phyloP scores from a whole-genome alignment of 1,140 invertebrate species.

The Notospermus geniculatus region DNA sequence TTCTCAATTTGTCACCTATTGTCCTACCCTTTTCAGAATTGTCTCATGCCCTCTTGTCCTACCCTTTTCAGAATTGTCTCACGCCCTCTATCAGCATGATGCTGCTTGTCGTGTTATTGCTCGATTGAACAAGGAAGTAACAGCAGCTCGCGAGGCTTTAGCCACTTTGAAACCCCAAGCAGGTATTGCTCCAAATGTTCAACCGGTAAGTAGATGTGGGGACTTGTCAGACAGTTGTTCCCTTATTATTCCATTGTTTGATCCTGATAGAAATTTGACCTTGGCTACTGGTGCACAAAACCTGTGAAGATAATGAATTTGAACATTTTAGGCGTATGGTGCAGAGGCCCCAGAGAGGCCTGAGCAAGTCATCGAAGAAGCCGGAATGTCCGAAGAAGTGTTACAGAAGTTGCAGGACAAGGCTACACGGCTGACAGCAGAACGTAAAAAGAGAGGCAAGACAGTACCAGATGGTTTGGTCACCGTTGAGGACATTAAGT shows the following conservation, averaged over 20 bases:
- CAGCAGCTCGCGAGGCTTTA: slow-evolving; percentile 93
- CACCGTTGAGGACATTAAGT: slow-evolving; percentile 78
- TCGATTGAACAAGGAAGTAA: slow-evolving; percentile 95
- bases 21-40: slow-evolving; percentile 54
- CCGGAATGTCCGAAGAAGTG: slow-evolving; percentile 74
- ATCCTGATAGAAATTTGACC: slow-evolving; percentile 12
- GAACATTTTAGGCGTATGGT: slow-evolving; percentile 56
- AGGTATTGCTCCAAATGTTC: slow-evolving; percentile 28
- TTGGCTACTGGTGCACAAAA: not conserved
- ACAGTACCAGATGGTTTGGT: slow-evolving; percentile 91
- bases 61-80: slow-evolving; percentile 56
- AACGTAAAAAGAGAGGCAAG: slow-evolving; percentile 90
- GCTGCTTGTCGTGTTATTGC: slow-evolving; percentile 98
- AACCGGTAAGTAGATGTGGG: slow-evolving; percentile 3
- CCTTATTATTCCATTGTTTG: not conserved
- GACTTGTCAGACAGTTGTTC: too few relatives aligned
- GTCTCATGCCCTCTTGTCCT: too few relatives aligned
- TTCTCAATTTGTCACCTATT: too few relatives aligned
- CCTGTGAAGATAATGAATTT: slow-evolving; percentile 8
- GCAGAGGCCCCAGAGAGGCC: slow-evolving; percentile 72
- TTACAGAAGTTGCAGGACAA: slow-evolving; percentile 80
- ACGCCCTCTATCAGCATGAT: slow-evolving; percentile 64
- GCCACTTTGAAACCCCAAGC: slow-evolving; percentile 95
- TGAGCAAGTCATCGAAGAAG: slow-evolving; percentile 76
- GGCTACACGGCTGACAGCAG: slow-evolving; percentile 91